Percentiles rank a stretch among this genome's conserved stretches.
Conservation (phyloP, 2,797 vertebrate species). For the Sebastes minor region DNA sequence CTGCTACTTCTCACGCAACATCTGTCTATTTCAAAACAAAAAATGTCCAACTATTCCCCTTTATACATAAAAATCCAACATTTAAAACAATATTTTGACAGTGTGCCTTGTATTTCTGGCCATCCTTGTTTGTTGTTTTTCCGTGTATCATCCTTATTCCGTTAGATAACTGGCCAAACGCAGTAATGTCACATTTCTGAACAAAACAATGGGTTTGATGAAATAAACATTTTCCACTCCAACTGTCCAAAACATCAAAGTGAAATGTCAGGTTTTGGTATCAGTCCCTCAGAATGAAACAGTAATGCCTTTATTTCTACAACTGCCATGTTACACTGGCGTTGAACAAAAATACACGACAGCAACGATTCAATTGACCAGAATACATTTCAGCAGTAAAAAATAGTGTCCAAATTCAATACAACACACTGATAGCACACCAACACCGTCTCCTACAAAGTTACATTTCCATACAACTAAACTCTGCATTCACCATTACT, state of each 20-base stretch:
- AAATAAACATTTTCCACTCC: neutral
- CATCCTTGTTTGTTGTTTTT: neutral
- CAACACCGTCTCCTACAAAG: too few relatives aligned
- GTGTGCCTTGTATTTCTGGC: neutral
- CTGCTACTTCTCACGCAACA: slow-evolving; percentile 11
- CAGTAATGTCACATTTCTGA: neutral
- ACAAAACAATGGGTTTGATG: neutral
- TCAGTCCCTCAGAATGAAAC: neutral
- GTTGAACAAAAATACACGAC: neutral
- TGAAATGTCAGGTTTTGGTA: too few relatives aligned
- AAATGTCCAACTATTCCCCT: neutral
- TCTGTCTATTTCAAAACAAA: slow-evolving; percentile 15
- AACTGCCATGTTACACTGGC: neutral
- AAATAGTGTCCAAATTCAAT: neutral
- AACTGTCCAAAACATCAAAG: neutral
- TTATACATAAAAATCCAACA: neutral
- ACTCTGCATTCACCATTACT: neutral
- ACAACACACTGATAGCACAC: neutral
- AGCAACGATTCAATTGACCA: neutral
- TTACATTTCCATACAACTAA: neutral
- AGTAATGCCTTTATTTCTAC: neutral
- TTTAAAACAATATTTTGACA: neutral
- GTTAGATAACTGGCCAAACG: slow-evolving; percentile 7
- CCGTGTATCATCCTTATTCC: neutral
- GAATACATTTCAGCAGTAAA: slow-evolving; percentile 4